Percentiles rank a stretch among this genome's conserved stretches.
phyloP scores from a whole-genome alignment of 2,888 invertebrate species.

The Iphiclides podalirius region DNA sequence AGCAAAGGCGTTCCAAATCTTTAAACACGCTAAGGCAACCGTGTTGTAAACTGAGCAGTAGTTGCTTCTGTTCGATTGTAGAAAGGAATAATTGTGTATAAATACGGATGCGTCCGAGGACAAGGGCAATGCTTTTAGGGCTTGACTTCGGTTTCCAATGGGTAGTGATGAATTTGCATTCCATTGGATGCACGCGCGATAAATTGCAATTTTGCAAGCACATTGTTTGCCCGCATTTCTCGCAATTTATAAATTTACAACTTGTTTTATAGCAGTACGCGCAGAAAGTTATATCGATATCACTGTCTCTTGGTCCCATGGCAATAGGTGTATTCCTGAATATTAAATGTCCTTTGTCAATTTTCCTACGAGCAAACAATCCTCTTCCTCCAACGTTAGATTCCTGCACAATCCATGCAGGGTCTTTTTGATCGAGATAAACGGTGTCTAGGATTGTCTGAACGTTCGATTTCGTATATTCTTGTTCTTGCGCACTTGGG shows the following conservation, averaged over 20 bases:
- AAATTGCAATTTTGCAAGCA: constrained; percentile 82
- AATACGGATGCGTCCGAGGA: constrained; percentile 44
- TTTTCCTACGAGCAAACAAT: constrained; percentile 82
- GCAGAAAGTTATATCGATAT: constrained; percentile 77
- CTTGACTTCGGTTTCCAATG: constrained; percentile 63
- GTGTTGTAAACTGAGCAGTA: constrained; percentile 68
- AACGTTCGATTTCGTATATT: not conserved
- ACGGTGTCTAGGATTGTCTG: not conserved
- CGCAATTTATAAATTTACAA: constrained; percentile 67
- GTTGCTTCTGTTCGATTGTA: constrained; percentile 52
- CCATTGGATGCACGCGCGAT: constrained; percentile 73
- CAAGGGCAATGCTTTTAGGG: constrained; percentile 31
- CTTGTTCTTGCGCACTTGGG: not conserved
- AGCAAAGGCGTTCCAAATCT: constrained; percentile 74
- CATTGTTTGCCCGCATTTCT: constrained; percentile 82
- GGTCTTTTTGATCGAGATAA: constrained; percentile 18
- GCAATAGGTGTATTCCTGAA: constrained; percentile 84
- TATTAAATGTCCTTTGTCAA: constrained; percentile 82
- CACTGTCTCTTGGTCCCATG: constrained; percentile 81
- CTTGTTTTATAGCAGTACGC: constrained; percentile 80
- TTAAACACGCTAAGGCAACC: constrained; percentile 42
- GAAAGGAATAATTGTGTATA: constrained; percentile 54
- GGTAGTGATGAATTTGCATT: constrained; percentile 81
- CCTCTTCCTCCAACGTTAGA: constrained; percentile 85
- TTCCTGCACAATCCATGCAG: constrained; percentile 77